Evolutionary conservation across 2,888 invertebrate species (phyloP), one percentile per base, ranked within the genome.

Genomic region (Dryomyza anilis): DNA sequence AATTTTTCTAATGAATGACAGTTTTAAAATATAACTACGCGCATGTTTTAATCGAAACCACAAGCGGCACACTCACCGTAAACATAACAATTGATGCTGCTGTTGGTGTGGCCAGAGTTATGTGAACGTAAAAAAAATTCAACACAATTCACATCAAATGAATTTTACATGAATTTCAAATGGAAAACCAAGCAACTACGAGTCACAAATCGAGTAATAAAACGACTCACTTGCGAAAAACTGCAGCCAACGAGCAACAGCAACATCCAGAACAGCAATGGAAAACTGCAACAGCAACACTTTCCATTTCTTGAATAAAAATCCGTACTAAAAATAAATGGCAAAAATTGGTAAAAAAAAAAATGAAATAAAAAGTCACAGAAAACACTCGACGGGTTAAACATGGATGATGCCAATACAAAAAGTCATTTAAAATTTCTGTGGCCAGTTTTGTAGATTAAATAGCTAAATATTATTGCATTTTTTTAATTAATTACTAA

Each of bases 161-260:
- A 61, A 61, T 61, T 61, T 53, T 61, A 53, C 61, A 61, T 61
- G 61, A 43, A 53, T 43, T 53, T 61, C 39, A 61, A 53, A 61
- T 61, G 61, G 61, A 53, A 61, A 43, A 27, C 39, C 52, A 36
- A 36, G 25, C 2, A n/a, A 45, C 19, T 27, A 3, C 14, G 10
- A 29, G 33, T 14, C 19, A 45, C 30, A 58, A 16, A 45, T 7
- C 5, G 8, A 33, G 12, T 21, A 45, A 46, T 39, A 30, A 19
- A 39, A 39, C 3, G 7, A 7, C 39, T 39, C 39, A 10, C 6
- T n/a, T 19, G 23, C 36, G n/a, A 19, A 19, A 5, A 39, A 36
- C 2, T 3, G 4, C 23, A 5, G 21, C 7, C n/a, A n/a, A n/a
- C n/a, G n/a, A 39, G 8, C 55, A 55, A 1, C 27, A 29, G 5